Base-by-base conservation (phyloP, 2,888 invertebrate species). In the Busseola fusca region DNA sequence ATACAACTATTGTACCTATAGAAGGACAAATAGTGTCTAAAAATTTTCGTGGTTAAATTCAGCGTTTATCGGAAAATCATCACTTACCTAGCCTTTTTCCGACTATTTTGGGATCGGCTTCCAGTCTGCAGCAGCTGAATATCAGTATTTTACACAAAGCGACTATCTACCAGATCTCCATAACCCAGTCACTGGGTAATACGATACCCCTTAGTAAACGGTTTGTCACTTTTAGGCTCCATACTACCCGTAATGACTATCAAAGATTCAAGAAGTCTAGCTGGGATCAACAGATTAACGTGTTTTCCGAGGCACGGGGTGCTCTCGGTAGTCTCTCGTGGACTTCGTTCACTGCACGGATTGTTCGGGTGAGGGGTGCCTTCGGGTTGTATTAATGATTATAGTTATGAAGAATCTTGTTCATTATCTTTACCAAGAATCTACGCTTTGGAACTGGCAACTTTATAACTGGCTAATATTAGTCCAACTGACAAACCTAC, bases 1-100 rank as follows among this genome's bases (percentile, higher is more conserved):
- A 64, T 76, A 57, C 65, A 72, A 70, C 57, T 45, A 16, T 57
- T 64, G 59, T 57, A n/a, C n/a, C n/a, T n/a, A 12, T 14, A 10
- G 40, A 45, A 12, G 12, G 25, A 40, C 3, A 14, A 25, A 16
- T 57, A 45, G 27, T 34, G 40, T 69, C 76, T 60, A 40, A 30
- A 60, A 30, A 10, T 56, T 37, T 52, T 25, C 9, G 1, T 25
- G 40, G 12, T 62, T 21, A 25, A 6, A 16, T 42, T 1, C 1
- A 10, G 5, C 2, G 2, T 12, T 10, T 12, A 45, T 9, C 9
- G 21, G 10, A n/a, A 48, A 48, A 3, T 12, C n/a, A n/a, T n/a
- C n/a, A n/a, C n/a, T 10, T 48, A n/a, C 10, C n/a, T 50, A n/a
- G 4, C 48, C n/a, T 50, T 50, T 48, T 50, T 10, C 10, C 12